Base-by-base conservation (phyloP, 2,888 invertebrate genomes). In the Tetrapedia diversipes region DNA sequence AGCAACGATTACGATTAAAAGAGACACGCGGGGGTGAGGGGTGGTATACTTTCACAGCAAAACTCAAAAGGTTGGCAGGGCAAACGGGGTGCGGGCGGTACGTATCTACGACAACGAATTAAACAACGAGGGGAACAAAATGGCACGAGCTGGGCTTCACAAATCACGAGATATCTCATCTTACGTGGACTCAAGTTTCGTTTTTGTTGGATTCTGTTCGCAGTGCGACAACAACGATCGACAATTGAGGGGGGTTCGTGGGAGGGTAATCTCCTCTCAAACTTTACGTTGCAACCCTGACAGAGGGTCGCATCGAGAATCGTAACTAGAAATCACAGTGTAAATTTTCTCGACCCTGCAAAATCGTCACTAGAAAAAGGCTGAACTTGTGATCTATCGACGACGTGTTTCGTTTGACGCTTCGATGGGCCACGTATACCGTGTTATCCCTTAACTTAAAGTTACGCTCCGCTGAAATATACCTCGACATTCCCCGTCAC, bases 181-280 rank as follows among this genome's bases (percentile, higher is more conserved):
- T 60, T 60, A 60, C 61, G 49, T 63, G 61, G 49, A 63, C 49
- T 6, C 14, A 63, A 37, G n/a, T n/a, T 14, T 41, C 19, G 7
- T 60, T 47, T n/a, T 47, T 10, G 32, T 49, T 29, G 75, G 3
- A 51, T 66, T 63, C 41, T 27, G 57, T 68, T 81, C 67, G 22
- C 63, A 57, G 51, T 19, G 45, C 49, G 75, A 74, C 66, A 80
- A 74, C 66, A 80, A 78, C 49, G 73, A 70, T 69, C 80, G 57
- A 73, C 69, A 60, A 54, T 51, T n/a, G 29, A 10, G 4, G 43
- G 6, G 29, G 16, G 24, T n/a, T n/a, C n/a, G 32, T 22, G 43
- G 22, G 39, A 1, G 0, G 10, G 8, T n/a, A 2, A 27, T 70
- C 67, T 63, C 57, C 51, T 71, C 54, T 59, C 66, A 59, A 39